Evolutionary conservation across 2,888 invertebrate genomes (phyloP).

Genomic region (Patella depressa): DNA sequence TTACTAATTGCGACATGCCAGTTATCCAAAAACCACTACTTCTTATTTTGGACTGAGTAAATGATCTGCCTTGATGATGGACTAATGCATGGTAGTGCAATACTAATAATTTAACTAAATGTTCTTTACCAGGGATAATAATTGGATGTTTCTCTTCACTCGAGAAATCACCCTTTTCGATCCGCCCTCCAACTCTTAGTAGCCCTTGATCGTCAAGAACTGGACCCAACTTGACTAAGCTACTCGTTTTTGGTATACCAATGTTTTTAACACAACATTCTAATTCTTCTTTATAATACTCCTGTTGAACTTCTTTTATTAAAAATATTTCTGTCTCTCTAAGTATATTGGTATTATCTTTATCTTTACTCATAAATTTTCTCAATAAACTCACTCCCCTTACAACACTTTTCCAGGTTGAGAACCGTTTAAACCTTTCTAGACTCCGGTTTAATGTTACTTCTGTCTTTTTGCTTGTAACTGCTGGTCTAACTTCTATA

Average conservation of each 20-base stretch:
- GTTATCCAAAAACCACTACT: conserved; percentile 36
- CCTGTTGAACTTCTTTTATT: background rate
- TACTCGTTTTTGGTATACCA: conserved; percentile 4
- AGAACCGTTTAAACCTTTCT: background rate
- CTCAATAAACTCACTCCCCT: background rate
- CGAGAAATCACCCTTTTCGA: background rate
- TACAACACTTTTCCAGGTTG: background rate
- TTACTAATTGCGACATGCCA: conserved; percentile 32
- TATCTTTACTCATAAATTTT: background rate
- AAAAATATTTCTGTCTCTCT: conserved; percentile 81
- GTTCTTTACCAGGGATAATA: conserved; percentile 16
- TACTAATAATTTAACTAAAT: conserved; percentile 29
- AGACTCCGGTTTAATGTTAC: background rate
- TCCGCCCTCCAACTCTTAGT: background rate
- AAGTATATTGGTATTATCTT: background rate
- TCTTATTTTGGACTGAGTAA: conserved; percentile 37
- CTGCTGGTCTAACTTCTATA: background rate
- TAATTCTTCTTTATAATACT: background rate
- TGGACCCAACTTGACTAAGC: background rate
- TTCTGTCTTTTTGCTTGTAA: background rate
- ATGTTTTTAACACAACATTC: background rate
- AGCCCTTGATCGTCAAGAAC: background rate
- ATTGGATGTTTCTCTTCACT: conserved; percentile 1
- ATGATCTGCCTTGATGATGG: conserved; percentile 36
- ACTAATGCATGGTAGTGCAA: conserved; percentile 31